phyloP scores from a whole-genome alignment of 2,113 vertebrate genomes.

The Centrocercus urophasianus region DNA sequence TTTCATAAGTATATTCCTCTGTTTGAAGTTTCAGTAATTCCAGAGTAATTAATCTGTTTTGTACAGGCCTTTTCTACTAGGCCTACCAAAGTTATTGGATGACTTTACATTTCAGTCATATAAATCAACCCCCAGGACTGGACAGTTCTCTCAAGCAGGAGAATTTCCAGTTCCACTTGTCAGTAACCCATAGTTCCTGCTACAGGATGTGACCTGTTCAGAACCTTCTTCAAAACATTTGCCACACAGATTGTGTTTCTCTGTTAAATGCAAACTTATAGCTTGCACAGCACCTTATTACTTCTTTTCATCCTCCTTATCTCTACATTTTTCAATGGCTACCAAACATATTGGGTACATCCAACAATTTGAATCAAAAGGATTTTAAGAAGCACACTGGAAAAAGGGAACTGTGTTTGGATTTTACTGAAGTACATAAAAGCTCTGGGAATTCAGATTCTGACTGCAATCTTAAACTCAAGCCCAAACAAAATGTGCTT shows the following conservation, averaged over 20 bases:
- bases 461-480: not conserved
- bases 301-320: not conserved
- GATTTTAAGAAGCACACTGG: not conserved
- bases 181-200: not conserved
- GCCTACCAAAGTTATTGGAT: not conserved
- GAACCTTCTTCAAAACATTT: not conserved
- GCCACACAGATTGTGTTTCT: not conserved
- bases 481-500: not conserved
- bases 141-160: not conserved
- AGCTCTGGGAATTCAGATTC: not conserved
- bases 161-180: not conserved
- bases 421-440: not conserved
- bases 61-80: not conserved
- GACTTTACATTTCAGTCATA: not conserved
- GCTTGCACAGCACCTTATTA: not conserved
- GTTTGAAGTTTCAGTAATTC: not conserved
- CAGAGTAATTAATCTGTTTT: not conserved
- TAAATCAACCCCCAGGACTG: not conserved
- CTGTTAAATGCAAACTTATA: not conserved
- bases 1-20: not conserved
- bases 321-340: not conserved
- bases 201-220: not conserved
- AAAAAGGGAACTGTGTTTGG: not conserved
- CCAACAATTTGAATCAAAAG: not conserved
- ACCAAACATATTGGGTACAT: not conserved